A percentile compares a stretch with the other conserved stretches of the same genome.
phyloP scores from a whole-genome alignment of 1,140 invertebrate species.

The Drosophila arawakana region DNA sequence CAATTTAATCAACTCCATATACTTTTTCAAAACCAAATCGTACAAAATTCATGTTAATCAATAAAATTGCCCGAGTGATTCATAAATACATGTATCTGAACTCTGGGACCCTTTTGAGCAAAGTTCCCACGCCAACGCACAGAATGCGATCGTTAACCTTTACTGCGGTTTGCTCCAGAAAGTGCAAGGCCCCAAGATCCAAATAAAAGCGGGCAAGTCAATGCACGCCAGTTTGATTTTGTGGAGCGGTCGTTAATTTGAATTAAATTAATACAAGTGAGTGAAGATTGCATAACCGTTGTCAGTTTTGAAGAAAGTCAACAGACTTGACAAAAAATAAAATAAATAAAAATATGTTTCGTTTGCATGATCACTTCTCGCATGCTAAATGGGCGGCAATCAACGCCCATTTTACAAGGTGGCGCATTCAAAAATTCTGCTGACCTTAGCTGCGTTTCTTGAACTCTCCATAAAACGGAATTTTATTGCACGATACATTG shows the following conservation, averaged over 20 bases:
- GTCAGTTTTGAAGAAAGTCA: conserved; percentile 20
- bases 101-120: neutral
- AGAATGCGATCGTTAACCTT: conserved; percentile 41
- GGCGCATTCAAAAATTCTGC: conserved; percentile 25
- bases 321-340: conserved; percentile 9
- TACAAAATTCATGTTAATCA: neutral
- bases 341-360: too few relatives aligned
- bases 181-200: conserved; percentile 42
- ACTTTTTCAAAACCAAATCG: neutral
- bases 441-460: conserved; percentile 79
- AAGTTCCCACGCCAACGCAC: conserved; percentile 46
- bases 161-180: conserved; percentile 22
- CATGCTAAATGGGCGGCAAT: conserved; percentile 2
- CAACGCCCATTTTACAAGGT: conserved; percentile 75
- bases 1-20: neutral
- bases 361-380: too few relatives aligned
- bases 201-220: conserved; percentile 34
- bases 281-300: conserved; percentile 57
- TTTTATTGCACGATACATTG: conserved; percentile 76
- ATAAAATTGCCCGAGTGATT: neutral
- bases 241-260: conserved; percentile 42
- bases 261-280: conserved; percentile 37
- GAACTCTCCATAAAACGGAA: conserved; percentile 56
- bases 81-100: neutral
- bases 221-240: conserved; percentile 45